Base-by-base conservation (phyloP, 2,113 vertebrate species). In the Cariama cristata region DNA sequence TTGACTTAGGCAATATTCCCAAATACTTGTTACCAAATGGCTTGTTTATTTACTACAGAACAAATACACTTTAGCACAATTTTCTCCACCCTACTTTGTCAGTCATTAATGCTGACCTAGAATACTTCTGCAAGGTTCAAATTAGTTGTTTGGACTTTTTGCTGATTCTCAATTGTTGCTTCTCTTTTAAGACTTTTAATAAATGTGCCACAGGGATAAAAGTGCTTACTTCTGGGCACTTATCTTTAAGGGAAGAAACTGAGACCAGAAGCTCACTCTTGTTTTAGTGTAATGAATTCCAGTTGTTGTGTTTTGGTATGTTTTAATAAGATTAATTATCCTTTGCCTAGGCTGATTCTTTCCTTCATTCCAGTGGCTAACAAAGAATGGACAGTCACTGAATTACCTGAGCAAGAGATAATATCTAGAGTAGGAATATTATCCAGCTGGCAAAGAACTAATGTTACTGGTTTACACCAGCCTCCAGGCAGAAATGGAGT, bases 251-350 rank as follows among this genome's bases (percentile, higher is more conserved):
- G 88, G 97, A 92, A 97, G 97, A 98, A 98, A 97, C 33, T 81
- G 74, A 96, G 82, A 97, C 97, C 92, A 97, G 96, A 92, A 98
- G 88, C 93, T 96, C 96, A 97, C 75, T 97, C 95, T 97, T 97
- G 88, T 96, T 96, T 94, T 94, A 95, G 75, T 93, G 9, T 94
- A 86, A 90, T 97, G 49, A 91, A 85, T 97, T 97, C 96, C 94
- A 97, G 94, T 96, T 80, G 69, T 94, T 97, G 83, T 98, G 74
- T 97, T 98, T 98, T 97, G 95, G 95, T 98, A 80, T 82, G 94
- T 97, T 97, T 98, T 98, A 97, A 97, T 97, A 98, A 96, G 94
- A 97, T 96, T 97, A 98, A 98, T 97, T 98, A 98, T 92, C 80
- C 97, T 98, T 96, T 97, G 81, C 96, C 88, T 64, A 64, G 83